Evolutionary conservation across 2,888 invertebrate species (phyloP).

Genomic region (Leptinotarsa peninsularis): DNA sequence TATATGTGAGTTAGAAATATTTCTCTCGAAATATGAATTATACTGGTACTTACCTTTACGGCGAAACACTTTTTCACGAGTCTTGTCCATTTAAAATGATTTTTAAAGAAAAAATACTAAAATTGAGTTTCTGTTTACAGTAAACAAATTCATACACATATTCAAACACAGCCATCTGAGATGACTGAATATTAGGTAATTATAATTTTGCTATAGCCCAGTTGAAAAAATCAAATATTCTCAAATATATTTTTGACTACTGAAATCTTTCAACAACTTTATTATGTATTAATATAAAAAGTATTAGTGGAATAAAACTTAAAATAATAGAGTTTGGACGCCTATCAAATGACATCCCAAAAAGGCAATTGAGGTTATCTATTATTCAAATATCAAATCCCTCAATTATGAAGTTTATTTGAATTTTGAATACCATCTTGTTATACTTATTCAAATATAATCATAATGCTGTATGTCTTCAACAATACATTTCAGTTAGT

Average conservation of each 20-base stretch:
- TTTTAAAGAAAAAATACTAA: slow-evolving; percentile 51
- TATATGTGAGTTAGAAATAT: neutral
- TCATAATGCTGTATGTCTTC: too few species aligned
- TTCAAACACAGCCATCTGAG: slow-evolving; percentile 27
- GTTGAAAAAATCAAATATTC: neutral
- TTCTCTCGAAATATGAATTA: neutral
- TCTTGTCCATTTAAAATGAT: slow-evolving; percentile 57
- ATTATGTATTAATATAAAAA: too few species aligned
- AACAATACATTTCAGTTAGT: too few species aligned
- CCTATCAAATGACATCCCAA: too few species aligned
- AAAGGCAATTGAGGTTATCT: too few species aligned
- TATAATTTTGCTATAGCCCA: slow-evolving; percentile 16
- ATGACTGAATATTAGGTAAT: neutral
- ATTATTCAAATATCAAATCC: too few species aligned
- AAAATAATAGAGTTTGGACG: too few species aligned
- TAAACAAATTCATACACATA: slow-evolving; percentile 45
- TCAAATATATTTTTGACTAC: neutral
- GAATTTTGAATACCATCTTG: too few species aligned
- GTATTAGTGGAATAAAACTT: too few species aligned
- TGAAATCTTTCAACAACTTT: too few species aligned
- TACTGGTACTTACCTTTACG: slow-evolving; percentile 61
- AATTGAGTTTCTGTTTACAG: slow-evolving; percentile 51
- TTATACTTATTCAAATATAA: too few species aligned
- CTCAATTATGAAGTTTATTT: too few species aligned
- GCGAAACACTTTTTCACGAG: slow-evolving; percentile 61